Percentiles rank a stretch among this genome's conserved stretches.
phyloP scores from a whole-genome alignment of 2,888 invertebrate species.

The Heliconius ismenius region DNA sequence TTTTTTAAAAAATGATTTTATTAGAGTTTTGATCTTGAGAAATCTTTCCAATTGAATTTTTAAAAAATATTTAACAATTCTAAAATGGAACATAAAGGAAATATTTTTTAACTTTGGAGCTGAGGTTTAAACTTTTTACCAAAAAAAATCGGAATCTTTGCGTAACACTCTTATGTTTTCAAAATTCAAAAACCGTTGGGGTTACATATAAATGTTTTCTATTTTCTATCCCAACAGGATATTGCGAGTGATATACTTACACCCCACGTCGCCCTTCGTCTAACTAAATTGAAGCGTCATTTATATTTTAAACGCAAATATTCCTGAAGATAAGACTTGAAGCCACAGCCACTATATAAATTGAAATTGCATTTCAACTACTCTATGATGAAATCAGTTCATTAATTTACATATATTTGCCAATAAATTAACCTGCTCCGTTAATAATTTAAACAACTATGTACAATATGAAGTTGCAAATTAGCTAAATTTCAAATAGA shows the following conservation, averaged over 20 bases:
- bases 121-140: no score
- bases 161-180: neutral
- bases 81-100: neutral
- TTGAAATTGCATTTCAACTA: neutral
- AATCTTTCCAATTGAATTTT: neutral
- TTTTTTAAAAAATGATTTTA: neutral
- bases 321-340: neutral
- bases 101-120: neutral
- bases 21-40: neutral
- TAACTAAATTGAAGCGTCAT: neutral
- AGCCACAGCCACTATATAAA: neutral
- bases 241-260: neutral
- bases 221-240: neutral
- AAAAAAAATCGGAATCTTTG: no score
- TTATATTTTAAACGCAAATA: neutral
- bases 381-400: neutral
- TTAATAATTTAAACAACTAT: neutral
- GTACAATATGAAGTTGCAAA: neutral
- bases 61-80: neutral
- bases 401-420: neutral
- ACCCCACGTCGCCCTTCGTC: neutral
- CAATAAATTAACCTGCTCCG: neutral
- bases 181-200: neutral
- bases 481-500: neutral
- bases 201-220: neutral